phyloP scores from a whole-genome alignment of 2,888 invertebrate species.

The Anagyrus pseudococci region DNA sequence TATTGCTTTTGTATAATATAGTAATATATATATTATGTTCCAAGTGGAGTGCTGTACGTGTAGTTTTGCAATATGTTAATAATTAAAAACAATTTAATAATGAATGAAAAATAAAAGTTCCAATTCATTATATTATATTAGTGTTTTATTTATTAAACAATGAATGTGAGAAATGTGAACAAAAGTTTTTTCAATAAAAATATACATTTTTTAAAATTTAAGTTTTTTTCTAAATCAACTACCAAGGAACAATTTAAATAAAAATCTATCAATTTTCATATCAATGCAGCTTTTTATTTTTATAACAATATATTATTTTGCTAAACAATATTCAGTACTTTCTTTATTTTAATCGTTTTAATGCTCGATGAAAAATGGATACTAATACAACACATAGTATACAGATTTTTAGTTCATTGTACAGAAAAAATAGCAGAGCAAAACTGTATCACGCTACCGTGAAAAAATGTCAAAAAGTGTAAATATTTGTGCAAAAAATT shows the following conservation, averaged over 20 bases:
- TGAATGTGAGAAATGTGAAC: conserved; percentile 3
- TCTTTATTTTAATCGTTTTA: conserved; percentile 24
- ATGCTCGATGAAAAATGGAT: conserved; percentile 16
- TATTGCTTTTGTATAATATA: conserved; percentile 25
- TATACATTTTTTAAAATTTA: conserved; percentile 2
- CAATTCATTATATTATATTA: conserved; percentile 10
- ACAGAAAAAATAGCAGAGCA: conserved; percentile 19
- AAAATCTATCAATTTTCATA: conserved; percentile 43
- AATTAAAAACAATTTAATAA: conserved; percentile 24
- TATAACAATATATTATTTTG: too few species aligned
- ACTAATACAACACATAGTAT: conserved; percentile 17
- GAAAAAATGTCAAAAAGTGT: conserved; percentile 55
- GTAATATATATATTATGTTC: conserved; percentile 24
- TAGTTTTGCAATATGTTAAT: conserved; percentile 27
- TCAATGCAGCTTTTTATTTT: conserved; percentile 48
- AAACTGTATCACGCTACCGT: conserved; percentile 32
- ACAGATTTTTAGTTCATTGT: conserved; percentile 14
- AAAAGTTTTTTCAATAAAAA: conserved; percentile 2
- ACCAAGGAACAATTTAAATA: conserved; percentile 6
- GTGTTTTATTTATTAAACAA: conserved; percentile 12
- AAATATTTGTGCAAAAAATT: conserved; percentile 53
- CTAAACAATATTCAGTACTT: conserved; percentile 44
- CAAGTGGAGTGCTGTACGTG: conserved; percentile 9
- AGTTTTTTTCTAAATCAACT: not conserved
- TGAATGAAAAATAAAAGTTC: conserved; percentile 11